A percentile compares a stretch with the other conserved stretches of the same genome.
These are phyloP conservation scores for Formica aserva DNA, from an alignment of 2,888 invertebrate genomes.

Conservation along the genomic window DNA sequence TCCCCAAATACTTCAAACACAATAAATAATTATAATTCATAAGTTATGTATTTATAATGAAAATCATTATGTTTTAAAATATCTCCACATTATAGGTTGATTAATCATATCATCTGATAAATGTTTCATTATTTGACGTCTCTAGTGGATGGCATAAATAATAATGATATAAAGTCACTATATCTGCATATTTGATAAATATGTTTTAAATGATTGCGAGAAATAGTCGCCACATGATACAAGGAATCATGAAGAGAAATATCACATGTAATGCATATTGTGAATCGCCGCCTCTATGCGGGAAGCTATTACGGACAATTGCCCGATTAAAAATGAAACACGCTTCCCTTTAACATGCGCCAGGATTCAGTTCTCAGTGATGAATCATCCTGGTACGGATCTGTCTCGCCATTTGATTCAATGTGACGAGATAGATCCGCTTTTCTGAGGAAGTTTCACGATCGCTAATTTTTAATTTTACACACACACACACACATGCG, in stretches of 20 bases:
- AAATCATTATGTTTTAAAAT: background rate
- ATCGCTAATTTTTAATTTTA: slow-evolving; percentile 1
- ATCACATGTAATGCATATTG: background rate
- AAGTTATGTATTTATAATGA: background rate
- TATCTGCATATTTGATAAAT: background rate
- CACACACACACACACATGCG: too few relatives aligned
- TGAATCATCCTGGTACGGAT: slow-evolving; percentile 22
- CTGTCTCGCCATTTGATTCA: background rate
- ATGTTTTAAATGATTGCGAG: background rate
- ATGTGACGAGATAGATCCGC: background rate
- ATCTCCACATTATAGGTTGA: background rate
- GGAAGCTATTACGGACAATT: slow-evolving; percentile 28
- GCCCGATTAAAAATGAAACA: slow-evolving; percentile 8
- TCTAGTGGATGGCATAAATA: background rate
- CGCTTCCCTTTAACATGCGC: background rate
- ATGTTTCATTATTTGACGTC: background rate
- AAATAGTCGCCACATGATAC: background rate
- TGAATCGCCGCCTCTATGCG: background rate
- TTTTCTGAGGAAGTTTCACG: slow-evolving; percentile 4
- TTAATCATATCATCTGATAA: background rate
- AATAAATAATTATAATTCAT: background rate
- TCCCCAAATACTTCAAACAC: background rate
- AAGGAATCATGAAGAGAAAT: background rate
- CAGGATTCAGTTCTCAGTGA: slow-evolving; percentile 23
- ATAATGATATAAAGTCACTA: background rate